Percentiles rank a stretch among this genome's conserved stretches.
phyloP scores from a whole-genome alignment of 1,140 invertebrate species.

The Ctenoplectra terminalis region DNA sequence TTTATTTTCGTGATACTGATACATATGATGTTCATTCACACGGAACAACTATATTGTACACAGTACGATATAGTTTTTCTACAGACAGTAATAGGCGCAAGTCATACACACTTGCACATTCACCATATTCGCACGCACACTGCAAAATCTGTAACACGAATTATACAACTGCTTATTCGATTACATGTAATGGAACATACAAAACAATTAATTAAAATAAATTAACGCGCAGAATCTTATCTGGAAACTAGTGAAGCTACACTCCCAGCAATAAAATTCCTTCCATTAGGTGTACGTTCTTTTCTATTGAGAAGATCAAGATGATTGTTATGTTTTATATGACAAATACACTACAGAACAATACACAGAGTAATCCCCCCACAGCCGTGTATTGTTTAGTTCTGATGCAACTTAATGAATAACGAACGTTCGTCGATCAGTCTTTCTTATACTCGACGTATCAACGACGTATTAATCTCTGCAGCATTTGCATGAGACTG shows the following conservation, averaged over 20 bases:
- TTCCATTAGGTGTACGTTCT: slow-evolving; percentile 5
- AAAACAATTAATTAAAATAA: slow-evolving; percentile 81
- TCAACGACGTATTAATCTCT: slow-evolving; percentile 60
- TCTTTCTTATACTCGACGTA: slow-evolving; percentile 45
- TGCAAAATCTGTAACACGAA: slow-evolving; percentile 57
- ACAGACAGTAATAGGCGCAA: slow-evolving; percentile 67
- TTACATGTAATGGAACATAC: slow-evolving; percentile 77
- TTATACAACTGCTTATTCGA: slow-evolving; percentile 68
- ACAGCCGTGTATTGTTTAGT: slow-evolving; percentile 50
- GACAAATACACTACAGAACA: slow-evolving; percentile 64
- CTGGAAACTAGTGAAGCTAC: slow-evolving; percentile 15
- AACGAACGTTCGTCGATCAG: slow-evolving; percentile 50
- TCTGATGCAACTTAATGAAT: slow-evolving; percentile 31
- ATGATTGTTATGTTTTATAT: slow-evolving; percentile 44
- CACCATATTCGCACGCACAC: slow-evolving; percentile 53
- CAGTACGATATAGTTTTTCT: slow-evolving; percentile 72
- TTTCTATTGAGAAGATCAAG: slow-evolving; percentile 30
- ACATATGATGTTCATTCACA: slow-evolving; percentile 72
- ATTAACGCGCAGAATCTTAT: slow-evolving; percentile 75
- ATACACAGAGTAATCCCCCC: slow-evolving; percentile 49
- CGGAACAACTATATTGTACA: slow-evolving; percentile 77
- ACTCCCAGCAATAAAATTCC: slow-evolving; percentile 26
- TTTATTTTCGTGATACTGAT: slow-evolving; percentile 79
- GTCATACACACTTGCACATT: slow-evolving; percentile 38
- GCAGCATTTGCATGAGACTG: slow-evolving; percentile 70